Evolutionary conservation across 30 jellyfish, hydroid and myxozoan genomes (phyloP).

Genomic region (Morbakka virulenta): DNA sequence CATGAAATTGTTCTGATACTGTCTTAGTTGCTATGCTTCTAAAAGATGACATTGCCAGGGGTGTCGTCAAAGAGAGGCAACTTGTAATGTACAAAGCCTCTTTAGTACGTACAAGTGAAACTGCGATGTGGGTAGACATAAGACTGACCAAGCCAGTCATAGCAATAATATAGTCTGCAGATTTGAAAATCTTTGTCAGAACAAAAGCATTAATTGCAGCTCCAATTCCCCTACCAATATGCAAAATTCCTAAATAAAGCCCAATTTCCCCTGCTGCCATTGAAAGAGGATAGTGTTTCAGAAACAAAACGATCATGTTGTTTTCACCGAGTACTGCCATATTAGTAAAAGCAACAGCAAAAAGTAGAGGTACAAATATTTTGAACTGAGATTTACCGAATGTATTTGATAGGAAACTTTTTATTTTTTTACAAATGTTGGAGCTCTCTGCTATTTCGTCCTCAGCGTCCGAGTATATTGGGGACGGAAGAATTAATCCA

Average conservation of each 20-base stretch:
- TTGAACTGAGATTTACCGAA: neutral
- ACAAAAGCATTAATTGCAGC: slow-evolving; percentile 16
- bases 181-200: slow-evolving; percentile 3
- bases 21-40: slow-evolving; percentile 48
- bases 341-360: slow-evolving; percentile 31
- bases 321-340: slow-evolving; percentile 57
- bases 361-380: slow-evolving; percentile 5
- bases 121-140: slow-evolving; percentile 28
- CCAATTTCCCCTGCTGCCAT: slow-evolving; percentile 47
- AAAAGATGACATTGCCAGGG: slow-evolving; percentile 46
- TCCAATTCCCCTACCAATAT: slow-evolving; percentile 42
- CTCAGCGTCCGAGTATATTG: neutral
- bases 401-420: neutral
- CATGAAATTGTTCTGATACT: slow-evolving; percentile 32
- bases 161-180: slow-evolving; percentile 18
- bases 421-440: no score
- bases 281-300: slow-evolving; percentile 45
- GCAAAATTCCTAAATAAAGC: slow-evolving; percentile 10
- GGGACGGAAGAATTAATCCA: slow-evolving; percentile 34
- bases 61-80: slow-evolving; percentile 29
- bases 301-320: slow-evolving; percentile 8
- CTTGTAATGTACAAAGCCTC: slow-evolving; percentile 9
- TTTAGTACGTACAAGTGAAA: slow-evolving; percentile 4
- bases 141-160: slow-evolving; percentile 34
- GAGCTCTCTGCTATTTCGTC: no score